Evolutionary conservation across 2,888 invertebrate genomes (phyloP).

Genomic region (Acanthoscelides obtectus): DNA sequence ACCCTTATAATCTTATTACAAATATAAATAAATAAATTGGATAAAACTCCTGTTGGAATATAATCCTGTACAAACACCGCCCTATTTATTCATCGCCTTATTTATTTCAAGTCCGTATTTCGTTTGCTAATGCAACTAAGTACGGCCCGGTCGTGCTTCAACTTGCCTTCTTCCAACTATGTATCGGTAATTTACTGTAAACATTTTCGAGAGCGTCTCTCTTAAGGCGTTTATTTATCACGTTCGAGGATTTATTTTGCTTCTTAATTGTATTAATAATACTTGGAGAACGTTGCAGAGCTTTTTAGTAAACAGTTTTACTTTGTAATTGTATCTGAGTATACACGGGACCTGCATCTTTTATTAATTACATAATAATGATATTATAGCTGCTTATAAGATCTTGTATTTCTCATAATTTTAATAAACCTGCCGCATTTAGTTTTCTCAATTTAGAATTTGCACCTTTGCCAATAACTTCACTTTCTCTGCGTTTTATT

Average conservation of each 20-base stretch:
- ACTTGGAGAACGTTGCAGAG: background rate
- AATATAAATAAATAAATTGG: background rate
- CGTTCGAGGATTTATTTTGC: constrained; percentile 4
- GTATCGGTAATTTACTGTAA: constrained; percentile 16
- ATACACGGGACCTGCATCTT: too few relatives aligned
- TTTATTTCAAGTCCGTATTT: constrained; percentile 29
- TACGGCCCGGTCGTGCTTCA: constrained; percentile 2
- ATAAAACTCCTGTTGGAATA: constrained; percentile 1
- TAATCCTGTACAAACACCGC: constrained; percentile 22
- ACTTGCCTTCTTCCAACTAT: background rate
- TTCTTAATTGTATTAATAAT: background rate
- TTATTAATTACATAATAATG: too few relatives aligned
- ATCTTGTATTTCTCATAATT: background rate
- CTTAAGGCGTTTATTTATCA: constrained; percentile 12
- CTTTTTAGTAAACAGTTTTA: background rate
- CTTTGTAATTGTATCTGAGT: too few relatives aligned
- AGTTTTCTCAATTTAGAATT: background rate
- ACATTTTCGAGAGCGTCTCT: constrained; percentile 10
- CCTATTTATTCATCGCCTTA: constrained; percentile 29
- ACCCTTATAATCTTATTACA: background rate
- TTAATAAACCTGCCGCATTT: background rate
- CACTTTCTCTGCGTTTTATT: background rate
- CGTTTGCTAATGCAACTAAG: constrained; percentile 25
- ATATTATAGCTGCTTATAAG: too few relatives aligned
- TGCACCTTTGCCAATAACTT: background rate